Evolutionary conservation across 2,113 vertebrate genomes (phyloP).

Genomic region (Diphyllodes magnificus): DNA sequence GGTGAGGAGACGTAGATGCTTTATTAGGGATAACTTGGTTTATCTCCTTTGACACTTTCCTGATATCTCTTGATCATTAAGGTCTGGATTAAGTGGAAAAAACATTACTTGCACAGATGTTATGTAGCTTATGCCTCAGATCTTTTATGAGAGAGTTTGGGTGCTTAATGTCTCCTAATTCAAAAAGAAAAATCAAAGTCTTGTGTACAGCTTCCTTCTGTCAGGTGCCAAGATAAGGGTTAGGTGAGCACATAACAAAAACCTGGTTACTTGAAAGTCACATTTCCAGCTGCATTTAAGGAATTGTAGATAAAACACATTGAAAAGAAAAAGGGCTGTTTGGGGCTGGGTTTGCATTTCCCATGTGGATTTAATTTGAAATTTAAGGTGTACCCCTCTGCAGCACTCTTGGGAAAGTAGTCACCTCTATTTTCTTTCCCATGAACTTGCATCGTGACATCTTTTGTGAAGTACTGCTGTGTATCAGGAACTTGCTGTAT

Average conservation of each 20-base stretch:
- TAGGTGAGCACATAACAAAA: neutral
- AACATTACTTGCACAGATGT: neutral
- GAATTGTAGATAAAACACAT: neutral
- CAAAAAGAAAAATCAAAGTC: constrained; percentile 49
- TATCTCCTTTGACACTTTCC: constrained; percentile 34
- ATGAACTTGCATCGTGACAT: neutral
- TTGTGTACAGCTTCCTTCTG: constrained; percentile 26
- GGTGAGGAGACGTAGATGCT: neutral
- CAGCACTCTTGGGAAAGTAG: neutral
- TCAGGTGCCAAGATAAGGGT: constrained; percentile 7
- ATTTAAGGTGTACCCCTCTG: neutral
- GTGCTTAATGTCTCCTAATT: constrained; percentile 35
- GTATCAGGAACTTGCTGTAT: neutral
- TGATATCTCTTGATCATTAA: constrained; percentile 41
- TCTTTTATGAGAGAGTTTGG: constrained; percentile 26
- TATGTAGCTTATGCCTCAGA: constrained; percentile 30
- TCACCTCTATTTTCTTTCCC: neutral
- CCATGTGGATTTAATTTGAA: neutral
- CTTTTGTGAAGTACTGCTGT: neutral
- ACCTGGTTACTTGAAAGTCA: constrained; percentile 16
- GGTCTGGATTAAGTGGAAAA: constrained; percentile 28
- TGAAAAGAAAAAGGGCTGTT: neutral
- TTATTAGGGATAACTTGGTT: constrained; percentile 43
- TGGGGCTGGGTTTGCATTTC: neutral
- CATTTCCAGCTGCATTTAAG: neutral